Conservation (phyloP, 2,797 vertebrate species). For the Cyclura pinguis region DNA sequence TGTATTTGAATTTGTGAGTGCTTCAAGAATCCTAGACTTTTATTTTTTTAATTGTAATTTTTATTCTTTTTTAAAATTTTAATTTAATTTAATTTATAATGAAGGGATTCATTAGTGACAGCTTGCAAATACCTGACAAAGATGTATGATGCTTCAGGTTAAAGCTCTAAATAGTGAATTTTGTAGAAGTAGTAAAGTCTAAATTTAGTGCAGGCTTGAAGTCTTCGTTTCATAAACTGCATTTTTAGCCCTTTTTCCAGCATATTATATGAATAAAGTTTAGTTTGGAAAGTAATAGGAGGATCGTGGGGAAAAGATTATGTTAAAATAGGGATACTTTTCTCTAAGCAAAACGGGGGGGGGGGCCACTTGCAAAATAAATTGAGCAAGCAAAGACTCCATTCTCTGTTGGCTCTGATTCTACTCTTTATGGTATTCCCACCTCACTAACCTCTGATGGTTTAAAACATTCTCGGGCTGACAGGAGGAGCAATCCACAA, state of each 20-base stretch:
- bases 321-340: neutral
- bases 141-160: neutral
- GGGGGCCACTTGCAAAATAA: neutral
- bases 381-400: neutral
- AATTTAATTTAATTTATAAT: neutral
- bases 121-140: neutral
- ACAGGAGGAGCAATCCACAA: too few relatives aligned
- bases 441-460: too few relatives aligned
- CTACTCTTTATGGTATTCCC: neutral
- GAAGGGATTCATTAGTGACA: constrained; percentile 27
- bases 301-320: neutral
- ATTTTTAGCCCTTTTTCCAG: neutral
- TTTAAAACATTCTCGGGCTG: too few relatives aligned
- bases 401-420: too few relatives aligned
- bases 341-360: neutral
- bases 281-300: constrained; percentile 10
- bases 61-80: too few relatives aligned
- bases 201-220: neutral
- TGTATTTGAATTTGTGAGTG: neutral
- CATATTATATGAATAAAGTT: neutral
- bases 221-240: neutral
- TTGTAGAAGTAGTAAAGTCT: neutral
- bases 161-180: neutral
- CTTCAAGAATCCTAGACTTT: neutral
- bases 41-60: neutral